Percentiles rank a stretch among this genome's conserved stretches.
Conservation (phyloP, 1,140 invertebrate genomes). For the Eumaeus atala region DNA sequence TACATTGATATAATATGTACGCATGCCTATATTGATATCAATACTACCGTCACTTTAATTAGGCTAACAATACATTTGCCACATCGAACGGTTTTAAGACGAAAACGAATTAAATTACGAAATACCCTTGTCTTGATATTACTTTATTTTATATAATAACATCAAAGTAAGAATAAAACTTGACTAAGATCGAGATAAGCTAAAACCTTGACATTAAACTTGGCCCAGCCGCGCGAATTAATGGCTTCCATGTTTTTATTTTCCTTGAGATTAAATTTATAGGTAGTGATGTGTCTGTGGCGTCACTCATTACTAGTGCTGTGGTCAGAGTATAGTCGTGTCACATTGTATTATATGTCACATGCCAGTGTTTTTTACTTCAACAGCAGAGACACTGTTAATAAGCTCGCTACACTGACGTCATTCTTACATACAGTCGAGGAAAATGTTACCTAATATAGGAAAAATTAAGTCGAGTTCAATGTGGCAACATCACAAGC, state of each 20-base stretch:
- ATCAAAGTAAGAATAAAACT: conserved; percentile 62
- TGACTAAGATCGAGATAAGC: conserved; percentile 70
- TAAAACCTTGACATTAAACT: conserved; percentile 73
- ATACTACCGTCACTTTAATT: too few relatives aligned
- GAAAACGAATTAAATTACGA: conserved; percentile 10
- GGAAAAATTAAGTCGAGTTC: background rate
- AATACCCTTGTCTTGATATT: conserved; percentile 31
- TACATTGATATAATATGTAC: too few relatives aligned
- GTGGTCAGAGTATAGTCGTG: conserved; percentile 55
- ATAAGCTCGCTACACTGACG: conserved; percentile 52
- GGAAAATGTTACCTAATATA: conserved; percentile 10
- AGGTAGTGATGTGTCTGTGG: conserved; percentile 52
- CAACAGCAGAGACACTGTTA: conserved; percentile 42
- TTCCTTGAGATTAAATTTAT: conserved; percentile 74
- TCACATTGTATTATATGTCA: conserved; percentile 67
- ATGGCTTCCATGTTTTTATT: conserved; percentile 73
- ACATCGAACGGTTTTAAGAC: too few relatives aligned
- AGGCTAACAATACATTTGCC: too few relatives aligned
- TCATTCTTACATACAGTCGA: conserved; percentile 25
- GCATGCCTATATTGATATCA: too few relatives aligned
- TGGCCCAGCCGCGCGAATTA: conserved; percentile 70
- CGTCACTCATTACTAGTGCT: conserved; percentile 68
- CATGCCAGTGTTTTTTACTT: conserved; percentile 66
- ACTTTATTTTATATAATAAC: conserved; percentile 55
- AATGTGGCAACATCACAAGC: too few relatives aligned